Evolutionary conservation across 2,797 vertebrate species (phyloP).

Genomic region (Scolopax rusticola): DNA sequence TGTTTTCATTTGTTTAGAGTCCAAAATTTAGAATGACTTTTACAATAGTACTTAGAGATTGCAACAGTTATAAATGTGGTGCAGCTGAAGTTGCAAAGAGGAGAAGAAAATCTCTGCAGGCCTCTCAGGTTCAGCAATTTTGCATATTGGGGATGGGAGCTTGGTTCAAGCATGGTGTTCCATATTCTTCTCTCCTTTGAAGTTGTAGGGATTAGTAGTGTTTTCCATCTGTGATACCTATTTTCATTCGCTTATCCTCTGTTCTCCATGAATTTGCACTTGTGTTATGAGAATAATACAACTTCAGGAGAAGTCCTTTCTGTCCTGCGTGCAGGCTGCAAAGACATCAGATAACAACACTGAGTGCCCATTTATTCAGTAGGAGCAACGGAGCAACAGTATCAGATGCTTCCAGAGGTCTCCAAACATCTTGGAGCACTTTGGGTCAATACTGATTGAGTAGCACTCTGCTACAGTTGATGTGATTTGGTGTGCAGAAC

Average conservation of each 20-base stretch:
- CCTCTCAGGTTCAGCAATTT: background rate
- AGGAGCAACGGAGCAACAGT: accelerated
- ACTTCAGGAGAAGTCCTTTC: background rate
- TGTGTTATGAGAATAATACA: background rate
- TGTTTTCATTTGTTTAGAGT: background rate
- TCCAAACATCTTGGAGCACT: background rate
- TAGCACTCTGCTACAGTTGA: background rate
- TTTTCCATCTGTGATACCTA: background rate
- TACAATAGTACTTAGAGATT: background rate
- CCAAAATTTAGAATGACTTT: background rate
- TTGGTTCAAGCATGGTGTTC: background rate
- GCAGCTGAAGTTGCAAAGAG: background rate
- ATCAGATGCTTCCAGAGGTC: background rate
- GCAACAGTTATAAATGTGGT: background rate
- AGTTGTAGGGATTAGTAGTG: background rate
- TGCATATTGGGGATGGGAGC: background rate
- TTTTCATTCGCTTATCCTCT: background rate
- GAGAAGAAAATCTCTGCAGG: background rate
- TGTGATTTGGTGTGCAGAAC: background rate
- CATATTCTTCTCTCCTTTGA: background rate
- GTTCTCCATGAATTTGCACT: background rate
- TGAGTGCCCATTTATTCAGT: background rate
- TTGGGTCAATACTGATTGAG: background rate
- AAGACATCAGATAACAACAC: background rate
- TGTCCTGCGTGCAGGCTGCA: background rate